Base-by-base conservation (phyloP, 1,140 invertebrate genomes). In the Drosophila nikananu region DNA sequence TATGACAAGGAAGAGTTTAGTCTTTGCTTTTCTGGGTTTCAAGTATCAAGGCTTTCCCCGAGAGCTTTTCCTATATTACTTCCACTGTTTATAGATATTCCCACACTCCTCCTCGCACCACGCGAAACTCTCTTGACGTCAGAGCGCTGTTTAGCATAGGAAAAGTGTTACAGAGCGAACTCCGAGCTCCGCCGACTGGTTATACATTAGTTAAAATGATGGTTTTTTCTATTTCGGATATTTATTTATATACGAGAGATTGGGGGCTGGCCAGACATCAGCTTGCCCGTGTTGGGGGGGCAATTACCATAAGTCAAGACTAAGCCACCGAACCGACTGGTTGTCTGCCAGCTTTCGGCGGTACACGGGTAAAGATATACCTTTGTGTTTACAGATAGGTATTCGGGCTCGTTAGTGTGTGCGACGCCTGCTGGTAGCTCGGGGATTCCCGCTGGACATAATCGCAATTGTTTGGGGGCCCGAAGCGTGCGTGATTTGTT, bases 401-500 rank as follows among this genome's bases (percentile, higher is more conserved):
- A 37, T 13, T 39, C 17, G 19, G 13, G 51, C 60, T 54, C 32
- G 66, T 37, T 13, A 52, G 39, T 25, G 30, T 23, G 42, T 39
- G 52, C 12, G 48, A 71, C 51, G 80, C 54, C 54, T 64, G 42
- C 37, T 46, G 32, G 32, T 19, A 27, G n/a, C n/a, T 21, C 41
- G 48, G 62, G 80, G 80, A 83, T 62, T 72, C 83, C 80, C 84
- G 65, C 70, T 78, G 71, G 77, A 32, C 66, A 77, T 42, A 59
- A 68, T 64, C 73, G 30, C 63, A 77, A 77, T 77, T 77, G 62
- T 68, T 83, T 68, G 59, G 80, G 67, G 71, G 55, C 68, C 66
- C 62, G 57, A 82, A 80, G 82, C 80, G 75, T 83, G 81, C 62
- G 42, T 70, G 81, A 66, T 66, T 80, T 83, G 76, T 80, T 74